Percentiles rank a stretch among this genome's conserved stretches.
Evolutionary conservation across 2,113 vertebrate species (phyloP).

Genomic region (Xiphias gladius): DNA sequence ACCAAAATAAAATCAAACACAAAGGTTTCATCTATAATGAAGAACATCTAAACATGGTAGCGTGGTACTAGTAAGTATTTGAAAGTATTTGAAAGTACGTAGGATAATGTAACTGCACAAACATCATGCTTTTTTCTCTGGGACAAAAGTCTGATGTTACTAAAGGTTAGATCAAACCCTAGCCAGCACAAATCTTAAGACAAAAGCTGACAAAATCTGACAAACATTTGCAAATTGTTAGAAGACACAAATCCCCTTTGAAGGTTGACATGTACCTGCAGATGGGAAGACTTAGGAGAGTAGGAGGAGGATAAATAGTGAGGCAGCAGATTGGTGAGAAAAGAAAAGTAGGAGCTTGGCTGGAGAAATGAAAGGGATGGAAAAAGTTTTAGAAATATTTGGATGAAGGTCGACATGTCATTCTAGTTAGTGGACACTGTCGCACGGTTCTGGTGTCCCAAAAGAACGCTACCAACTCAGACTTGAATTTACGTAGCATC

Average conservation of each 20-base stretch:
- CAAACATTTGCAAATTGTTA: slow-evolving; percentile 59
- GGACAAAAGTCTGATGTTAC: slow-evolving; percentile 16
- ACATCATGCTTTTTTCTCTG: slow-evolving; percentile 7
- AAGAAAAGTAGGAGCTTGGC: slow-evolving; percentile 71
- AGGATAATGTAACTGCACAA: not conserved
- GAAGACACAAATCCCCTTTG: slow-evolving; percentile 54
- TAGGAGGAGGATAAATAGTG: slow-evolving; percentile 61
- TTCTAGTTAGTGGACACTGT: not conserved
- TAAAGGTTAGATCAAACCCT: slow-evolving; percentile 43
- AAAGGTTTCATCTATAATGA: not conserved
- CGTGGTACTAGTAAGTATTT: not conserved
- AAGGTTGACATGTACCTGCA: slow-evolving; percentile 67
- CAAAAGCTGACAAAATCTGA: slow-evolving; percentile 38
- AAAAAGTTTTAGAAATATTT: slow-evolving; percentile 39
- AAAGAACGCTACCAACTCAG: not conserved
- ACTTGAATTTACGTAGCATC: too few relatives aligned
- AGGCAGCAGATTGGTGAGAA: slow-evolving; percentile 76
- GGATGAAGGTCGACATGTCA: not conserved
- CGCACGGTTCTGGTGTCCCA: not conserved
- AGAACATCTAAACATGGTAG: not conserved
- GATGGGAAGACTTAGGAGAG: slow-evolving; percentile 53
- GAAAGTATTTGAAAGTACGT: not conserved
- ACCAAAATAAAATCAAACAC: not conserved
- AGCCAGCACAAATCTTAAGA: slow-evolving; percentile 33
- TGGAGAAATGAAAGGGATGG: slow-evolving; percentile 70